These are phyloP conservation scores for Gorsachius magnificus DNA, from an alignment of 2,797 vertebrate genomes.

Conservation along the genomic window DNA sequence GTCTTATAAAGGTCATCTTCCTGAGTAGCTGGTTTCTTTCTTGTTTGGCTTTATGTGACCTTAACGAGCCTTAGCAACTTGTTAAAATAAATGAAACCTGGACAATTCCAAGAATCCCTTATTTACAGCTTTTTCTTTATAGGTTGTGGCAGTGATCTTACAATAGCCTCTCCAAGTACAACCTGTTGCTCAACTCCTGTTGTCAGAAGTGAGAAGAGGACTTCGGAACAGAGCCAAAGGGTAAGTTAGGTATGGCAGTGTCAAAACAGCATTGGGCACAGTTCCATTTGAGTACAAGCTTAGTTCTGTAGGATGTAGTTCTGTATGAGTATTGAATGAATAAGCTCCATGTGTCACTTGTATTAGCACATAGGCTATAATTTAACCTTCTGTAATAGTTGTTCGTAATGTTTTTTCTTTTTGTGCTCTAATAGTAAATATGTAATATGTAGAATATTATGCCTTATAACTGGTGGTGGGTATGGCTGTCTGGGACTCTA, in stretches of 20 bases:
- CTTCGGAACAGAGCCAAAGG: background rate
- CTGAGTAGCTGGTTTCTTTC: background rate
- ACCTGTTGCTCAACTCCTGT: background rate
- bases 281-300: background rate
- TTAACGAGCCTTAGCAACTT: background rate
- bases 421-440: background rate
- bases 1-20: background rate
- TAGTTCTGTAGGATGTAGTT: background rate
- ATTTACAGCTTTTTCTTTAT: background rate
- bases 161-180: slow-evolving; percentile 23
- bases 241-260: slow-evolving; percentile 15
- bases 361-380: background rate
- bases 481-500: background rate
- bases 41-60: background rate
- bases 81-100: background rate
- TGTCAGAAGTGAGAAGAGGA: background rate
- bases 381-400: background rate
- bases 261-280: background rate
- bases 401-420: background rate
- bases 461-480: background rate
- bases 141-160: slow-evolving; percentile 47
- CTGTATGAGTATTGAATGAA: background rate
- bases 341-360: background rate
- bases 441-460: background rate
- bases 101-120: background rate